These are phyloP conservation scores for Corapipo altera DNA, from an alignment of 2,113 vertebrate species.

Conservation along the genomic window DNA sequence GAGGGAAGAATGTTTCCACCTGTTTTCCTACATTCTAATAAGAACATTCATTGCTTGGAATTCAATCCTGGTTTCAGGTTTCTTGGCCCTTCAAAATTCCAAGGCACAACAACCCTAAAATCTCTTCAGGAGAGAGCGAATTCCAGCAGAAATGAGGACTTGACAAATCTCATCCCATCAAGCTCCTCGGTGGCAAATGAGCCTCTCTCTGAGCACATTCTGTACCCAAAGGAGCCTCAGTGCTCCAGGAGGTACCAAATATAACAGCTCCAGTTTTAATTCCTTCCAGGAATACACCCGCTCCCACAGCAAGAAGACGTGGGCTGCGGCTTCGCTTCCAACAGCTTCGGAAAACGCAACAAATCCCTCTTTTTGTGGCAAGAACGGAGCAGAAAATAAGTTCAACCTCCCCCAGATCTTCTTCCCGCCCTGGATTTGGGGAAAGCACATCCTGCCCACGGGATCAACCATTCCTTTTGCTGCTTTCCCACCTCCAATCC, in stretches of 20 bases:
- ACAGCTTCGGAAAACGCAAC: slow-evolving; percentile 18
- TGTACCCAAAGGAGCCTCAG: slow-evolving; percentile 31
- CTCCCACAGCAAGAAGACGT: slow-evolving; percentile 31
- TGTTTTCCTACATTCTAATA: neutral
- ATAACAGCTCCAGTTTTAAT: slow-evolving; percentile 41
- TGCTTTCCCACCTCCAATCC: neutral
- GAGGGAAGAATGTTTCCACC: fast-evolving
- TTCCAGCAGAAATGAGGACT: neutral
- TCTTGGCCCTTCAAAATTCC: neutral
- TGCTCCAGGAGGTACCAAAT: slow-evolving; percentile 45
- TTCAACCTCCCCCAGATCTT: neutral
- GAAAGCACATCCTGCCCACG: neutral
- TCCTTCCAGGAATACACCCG: slow-evolving; percentile 47
- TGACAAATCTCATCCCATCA: slow-evolving; percentile 30
- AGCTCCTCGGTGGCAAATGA: neutral
- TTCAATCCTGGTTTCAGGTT: neutral
- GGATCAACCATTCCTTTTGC: neutral
- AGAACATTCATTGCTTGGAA: neutral
- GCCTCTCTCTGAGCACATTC: slow-evolving; percentile 35
- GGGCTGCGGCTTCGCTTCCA: slow-evolving; percentile 33
- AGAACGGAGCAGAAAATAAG: neutral
- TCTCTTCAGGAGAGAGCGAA: neutral
- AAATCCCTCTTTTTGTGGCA: neutral
- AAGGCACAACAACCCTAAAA: neutral
- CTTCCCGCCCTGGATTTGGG: neutral